Evolutionary conservation across 2,888 invertebrate genomes (phyloP).

Genomic region (Eledona agricola): DNA sequence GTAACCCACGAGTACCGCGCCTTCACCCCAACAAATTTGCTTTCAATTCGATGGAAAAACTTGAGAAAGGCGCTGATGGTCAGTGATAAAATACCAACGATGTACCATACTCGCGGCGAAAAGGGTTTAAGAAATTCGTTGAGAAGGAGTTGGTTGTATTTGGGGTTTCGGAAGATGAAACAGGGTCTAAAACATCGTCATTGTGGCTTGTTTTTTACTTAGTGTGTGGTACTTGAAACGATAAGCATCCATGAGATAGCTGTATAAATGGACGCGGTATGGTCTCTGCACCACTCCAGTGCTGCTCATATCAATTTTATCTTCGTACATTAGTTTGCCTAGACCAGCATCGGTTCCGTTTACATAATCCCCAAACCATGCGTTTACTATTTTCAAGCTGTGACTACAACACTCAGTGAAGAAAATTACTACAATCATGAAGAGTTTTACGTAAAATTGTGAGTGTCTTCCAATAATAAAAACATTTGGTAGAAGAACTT

Average conservation of each 20-base stretch:
- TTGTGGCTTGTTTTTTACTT: conserved; percentile 4
- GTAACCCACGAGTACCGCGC: conserved; percentile 62
- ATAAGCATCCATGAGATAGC: conserved; percentile 50
- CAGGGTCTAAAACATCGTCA: conserved; percentile 46
- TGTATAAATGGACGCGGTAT: conserved; percentile 45
- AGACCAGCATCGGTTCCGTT: conserved; percentile 52
- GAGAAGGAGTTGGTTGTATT: conserved; percentile 44
- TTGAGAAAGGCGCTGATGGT: conserved; percentile 59
- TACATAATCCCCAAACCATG: conserved; percentile 51
- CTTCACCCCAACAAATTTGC: conserved; percentile 53
- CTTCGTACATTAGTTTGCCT: conserved; percentile 46
- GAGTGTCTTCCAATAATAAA: conserved; percentile 46
- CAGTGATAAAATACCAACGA: conserved; percentile 52
- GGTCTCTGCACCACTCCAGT: conserved; percentile 46
- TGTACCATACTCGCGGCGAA: conserved; percentile 60
- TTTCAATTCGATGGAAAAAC: conserved; percentile 58
- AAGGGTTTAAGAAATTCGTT: conserved; percentile 65
- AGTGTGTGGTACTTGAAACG: conserved; percentile 52
- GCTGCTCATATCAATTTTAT: conserved; percentile 46
- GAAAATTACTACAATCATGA: not conserved
- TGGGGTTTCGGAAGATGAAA: conserved; percentile 54
- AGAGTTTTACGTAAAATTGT: conserved; percentile 49
- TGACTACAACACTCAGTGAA: conserved; percentile 6
- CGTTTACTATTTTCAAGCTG: conserved; percentile 17
- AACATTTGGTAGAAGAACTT: conserved; percentile 51